phyloP scores from a whole-genome alignment of 2,113 vertebrate genomes.

The Butorides virescens region DNA sequence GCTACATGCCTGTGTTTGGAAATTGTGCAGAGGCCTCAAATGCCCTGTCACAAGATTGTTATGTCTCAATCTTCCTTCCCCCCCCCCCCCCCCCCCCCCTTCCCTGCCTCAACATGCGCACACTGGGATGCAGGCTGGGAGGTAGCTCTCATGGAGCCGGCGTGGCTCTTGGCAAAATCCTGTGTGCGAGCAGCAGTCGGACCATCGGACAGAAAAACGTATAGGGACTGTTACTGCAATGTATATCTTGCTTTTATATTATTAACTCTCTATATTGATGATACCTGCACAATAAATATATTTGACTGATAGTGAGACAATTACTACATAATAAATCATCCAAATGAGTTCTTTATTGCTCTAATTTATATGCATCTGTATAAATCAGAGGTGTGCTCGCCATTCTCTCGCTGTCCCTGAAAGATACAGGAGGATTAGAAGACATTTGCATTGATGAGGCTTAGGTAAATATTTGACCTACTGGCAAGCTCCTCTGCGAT shows the following conservation, averaged over 20 bases:
- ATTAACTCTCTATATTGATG: neutral
- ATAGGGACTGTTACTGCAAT: neutral
- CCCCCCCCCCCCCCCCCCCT: too few species aligned
- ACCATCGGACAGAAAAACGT: neutral
- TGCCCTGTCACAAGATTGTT: neutral
- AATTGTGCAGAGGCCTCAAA: neutral
- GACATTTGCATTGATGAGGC: constrained; percentile 35
- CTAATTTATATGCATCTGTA: neutral
- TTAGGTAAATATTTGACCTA: constrained; percentile 50
- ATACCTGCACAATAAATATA: neutral
- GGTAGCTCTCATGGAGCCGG: neutral
- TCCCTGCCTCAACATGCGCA: rapidly evolving
- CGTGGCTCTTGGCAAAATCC: neutral
- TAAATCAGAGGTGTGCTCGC: neutral
- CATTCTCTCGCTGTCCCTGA: neutral
- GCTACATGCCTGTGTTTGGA: neutral
- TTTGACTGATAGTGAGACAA: neutral
- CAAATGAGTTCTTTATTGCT: neutral
- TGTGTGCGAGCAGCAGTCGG: neutral
- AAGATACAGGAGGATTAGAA: constrained; percentile 35
- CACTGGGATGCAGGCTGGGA: neutral
- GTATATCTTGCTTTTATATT: neutral
- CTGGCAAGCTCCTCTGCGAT: neutral
- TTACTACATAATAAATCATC: neutral
- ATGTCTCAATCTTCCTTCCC: neutral